These are phyloP conservation scores for Rhopalosiphum maidis DNA, from an alignment of 1,140 invertebrate species.

Conservation along the genomic window DNA sequence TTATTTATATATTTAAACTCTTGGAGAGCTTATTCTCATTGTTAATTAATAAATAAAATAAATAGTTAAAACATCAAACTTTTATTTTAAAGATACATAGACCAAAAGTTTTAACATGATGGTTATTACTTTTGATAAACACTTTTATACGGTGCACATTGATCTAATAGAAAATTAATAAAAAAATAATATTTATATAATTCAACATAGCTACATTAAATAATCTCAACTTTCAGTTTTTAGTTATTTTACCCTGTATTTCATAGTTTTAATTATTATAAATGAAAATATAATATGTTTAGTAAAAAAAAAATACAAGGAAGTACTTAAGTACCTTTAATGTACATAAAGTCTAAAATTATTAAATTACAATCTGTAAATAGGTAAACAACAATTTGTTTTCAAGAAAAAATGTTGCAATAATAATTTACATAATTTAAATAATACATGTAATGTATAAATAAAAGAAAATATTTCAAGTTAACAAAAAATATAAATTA, in stretches of 20 bases:
- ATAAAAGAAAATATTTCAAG: constrained; percentile 50
- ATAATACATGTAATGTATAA: constrained; percentile 34
- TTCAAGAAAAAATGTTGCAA: not conserved
- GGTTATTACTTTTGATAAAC: not conserved
- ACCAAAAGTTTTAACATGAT: not conserved
- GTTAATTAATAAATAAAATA: not conserved
- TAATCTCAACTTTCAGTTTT: not conserved
- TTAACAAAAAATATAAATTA: constrained; percentile 51
- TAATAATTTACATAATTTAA: constrained; percentile 44
- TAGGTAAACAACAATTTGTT: not conserved
- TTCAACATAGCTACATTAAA: not conserved
- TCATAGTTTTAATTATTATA: not conserved
- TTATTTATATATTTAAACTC: not conserved
- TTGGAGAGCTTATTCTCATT: not conserved
- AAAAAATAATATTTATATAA: not conserved
- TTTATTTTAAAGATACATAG: constrained; percentile 8
- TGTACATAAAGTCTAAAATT: not conserved
- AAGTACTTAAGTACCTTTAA: not conserved
- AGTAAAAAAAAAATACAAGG: constrained; percentile 19
- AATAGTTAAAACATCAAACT: not conserved
- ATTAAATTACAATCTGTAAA: constrained; percentile 28
- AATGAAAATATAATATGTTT: not conserved
- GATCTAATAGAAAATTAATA: not conserved
- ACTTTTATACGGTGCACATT: not conserved
- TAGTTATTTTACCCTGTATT: constrained; percentile 30